Evolutionary conservation across 2,113 vertebrate genomes (phyloP), one percentile per base, ranked within the genome.

Genomic region (Pseudolaguvia tuberculata): DNA sequence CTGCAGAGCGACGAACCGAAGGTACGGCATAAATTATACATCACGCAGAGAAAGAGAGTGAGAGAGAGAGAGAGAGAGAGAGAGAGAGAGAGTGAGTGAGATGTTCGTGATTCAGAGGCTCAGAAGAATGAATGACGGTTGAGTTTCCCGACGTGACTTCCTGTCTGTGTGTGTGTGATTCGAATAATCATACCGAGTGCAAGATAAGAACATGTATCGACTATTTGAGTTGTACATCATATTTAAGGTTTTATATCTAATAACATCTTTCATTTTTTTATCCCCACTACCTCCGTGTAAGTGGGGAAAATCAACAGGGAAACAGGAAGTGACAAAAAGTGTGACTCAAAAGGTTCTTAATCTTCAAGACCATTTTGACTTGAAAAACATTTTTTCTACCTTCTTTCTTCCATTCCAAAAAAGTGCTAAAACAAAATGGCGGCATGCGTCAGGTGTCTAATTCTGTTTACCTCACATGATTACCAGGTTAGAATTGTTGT

Each of bases 401-500:
- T 15, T 14, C 62, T 15, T 50, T 17, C 17, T 2, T 14, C 21
- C 12, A 15, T 66, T 67, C 27, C 0, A 12, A 29, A 6, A 27
- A 45, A 31, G 53, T 63, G 68, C 45, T 76, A 69, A 83, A 85
- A 82, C 79, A 69, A 83, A 80, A 79, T 71, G 74, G 78, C 73
- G 35, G 83, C 70, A 35, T 84, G 78, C 82, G 85, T 85, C 82
- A 85, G 70, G 68, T 20, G 65, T 81, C 81, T 88, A 88, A 89
- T 88, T 88, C 81, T 89, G 87, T 90, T 90, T 86, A 86, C 84
- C 82, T 78, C 75, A 79, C 81, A 87, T 87, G 86, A 90, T 89
- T 88, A 88, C 57, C 47, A 82, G 80, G 85, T 90, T 90, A 88
- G 88, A 88, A 90, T 86, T 85, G 88, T 86, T 86, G 84, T 86